Conservation (phyloP, 1,140 invertebrate species). For the Hormaphis cornu region DNA sequence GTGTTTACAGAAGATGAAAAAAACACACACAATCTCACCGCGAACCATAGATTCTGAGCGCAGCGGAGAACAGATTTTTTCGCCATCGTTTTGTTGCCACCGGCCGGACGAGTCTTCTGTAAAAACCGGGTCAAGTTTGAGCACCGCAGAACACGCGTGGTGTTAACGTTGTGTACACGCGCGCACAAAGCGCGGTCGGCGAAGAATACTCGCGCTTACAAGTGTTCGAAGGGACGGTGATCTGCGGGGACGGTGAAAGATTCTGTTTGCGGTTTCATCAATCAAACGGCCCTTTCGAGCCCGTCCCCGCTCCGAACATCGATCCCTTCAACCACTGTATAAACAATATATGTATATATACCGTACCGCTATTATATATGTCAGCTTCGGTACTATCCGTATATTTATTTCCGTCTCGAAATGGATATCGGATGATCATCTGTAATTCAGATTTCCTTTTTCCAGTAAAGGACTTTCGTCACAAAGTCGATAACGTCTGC, state of each 20-base stretch:
- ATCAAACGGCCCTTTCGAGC: conserved; percentile 22
- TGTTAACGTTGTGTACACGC: not conserved
- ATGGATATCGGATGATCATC: conserved; percentile 29
- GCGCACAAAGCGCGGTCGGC: not conserved
- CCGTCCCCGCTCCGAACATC: not conserved
- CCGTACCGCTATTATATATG: conserved; percentile 10
- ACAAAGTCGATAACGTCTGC: conserved; percentile 20
- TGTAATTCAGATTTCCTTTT: conserved; percentile 26
- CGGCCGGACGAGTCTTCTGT: too few relatives aligned
- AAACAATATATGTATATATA: too few relatives aligned
- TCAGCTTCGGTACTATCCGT: conserved; percentile 2
- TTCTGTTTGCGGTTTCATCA: conserved; percentile 21
- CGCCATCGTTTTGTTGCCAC: too few relatives aligned
- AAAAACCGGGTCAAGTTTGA: not conserved
- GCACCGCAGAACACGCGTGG: too few relatives aligned
- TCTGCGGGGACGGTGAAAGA: not conserved
- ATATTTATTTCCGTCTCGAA: not conserved
- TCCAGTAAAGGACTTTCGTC: not conserved
- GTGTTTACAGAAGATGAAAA: too few relatives aligned
- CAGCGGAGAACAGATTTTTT: too few relatives aligned
- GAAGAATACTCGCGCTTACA: not conserved
- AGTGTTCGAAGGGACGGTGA: not conserved
- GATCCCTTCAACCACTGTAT: too few relatives aligned
- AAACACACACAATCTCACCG: too few relatives aligned
- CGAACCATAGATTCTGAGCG: too few relatives aligned